phyloP scores from a whole-genome alignment of 1,140 invertebrate species.

The Drosophila sturtevanti region DNA sequence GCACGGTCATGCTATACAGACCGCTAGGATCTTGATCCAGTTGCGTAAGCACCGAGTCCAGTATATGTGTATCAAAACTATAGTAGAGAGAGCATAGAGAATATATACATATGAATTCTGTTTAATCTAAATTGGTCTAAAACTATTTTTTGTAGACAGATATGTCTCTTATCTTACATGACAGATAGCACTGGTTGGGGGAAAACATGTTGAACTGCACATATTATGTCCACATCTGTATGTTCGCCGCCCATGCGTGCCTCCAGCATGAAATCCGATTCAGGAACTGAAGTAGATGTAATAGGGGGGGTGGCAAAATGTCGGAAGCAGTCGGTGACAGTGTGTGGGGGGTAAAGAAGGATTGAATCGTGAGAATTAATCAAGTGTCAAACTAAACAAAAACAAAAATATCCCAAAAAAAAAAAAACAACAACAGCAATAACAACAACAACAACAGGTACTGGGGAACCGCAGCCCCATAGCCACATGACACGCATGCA shows the following conservation, averaged over 20 bases:
- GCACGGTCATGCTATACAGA: slow-evolving; percentile 80
- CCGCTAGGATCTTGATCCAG: slow-evolving; percentile 80
- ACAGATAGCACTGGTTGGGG: slow-evolving; percentile 76
- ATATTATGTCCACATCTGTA: slow-evolving; percentile 77
- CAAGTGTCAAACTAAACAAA: slow-evolving; percentile 81
- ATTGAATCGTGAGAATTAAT: slow-evolving; percentile 77
- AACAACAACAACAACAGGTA: slow-evolving; percentile 64
- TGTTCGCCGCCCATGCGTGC: slow-evolving; percentile 73
- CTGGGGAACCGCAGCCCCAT: slow-evolving; percentile 63
- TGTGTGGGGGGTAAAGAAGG: slow-evolving; percentile 19
- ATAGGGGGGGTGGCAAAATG: too few species aligned
- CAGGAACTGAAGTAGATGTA: slow-evolving; percentile 66
- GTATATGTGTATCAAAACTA: slow-evolving; percentile 77
- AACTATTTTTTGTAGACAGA: too few species aligned
- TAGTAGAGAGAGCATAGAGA: background rate
- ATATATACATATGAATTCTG: background rate
- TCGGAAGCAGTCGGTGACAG: background rate
- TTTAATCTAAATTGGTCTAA: slow-evolving; percentile 5
- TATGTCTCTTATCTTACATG: slow-evolving; percentile 71
- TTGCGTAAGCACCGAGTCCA: slow-evolving; percentile 80
- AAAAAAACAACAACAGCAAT: slow-evolving; percentile 59
- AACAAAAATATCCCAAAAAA: slow-evolving; percentile 45
- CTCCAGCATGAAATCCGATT: slow-evolving; percentile 81
- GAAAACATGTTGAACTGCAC: slow-evolving; percentile 79
- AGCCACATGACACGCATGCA: slow-evolving; percentile 79